Conservation (phyloP, 2,113 vertebrate species). For the Misgurnus mizolepis region DNA sequence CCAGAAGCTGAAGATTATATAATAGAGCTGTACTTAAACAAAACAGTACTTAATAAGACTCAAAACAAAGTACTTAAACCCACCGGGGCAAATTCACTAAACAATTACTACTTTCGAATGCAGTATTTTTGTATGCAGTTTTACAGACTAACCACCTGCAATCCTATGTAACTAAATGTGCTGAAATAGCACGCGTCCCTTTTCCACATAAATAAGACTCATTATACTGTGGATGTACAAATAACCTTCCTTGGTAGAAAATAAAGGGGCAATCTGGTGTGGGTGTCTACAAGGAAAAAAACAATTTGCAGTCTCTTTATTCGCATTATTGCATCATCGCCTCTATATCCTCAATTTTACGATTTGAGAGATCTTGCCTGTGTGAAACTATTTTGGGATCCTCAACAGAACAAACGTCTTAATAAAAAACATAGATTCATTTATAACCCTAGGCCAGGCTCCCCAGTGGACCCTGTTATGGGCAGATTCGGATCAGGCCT, state of each 20-base stretch:
- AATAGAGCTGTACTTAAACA: background rate
- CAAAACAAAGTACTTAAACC: background rate
- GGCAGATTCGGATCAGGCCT: slow-evolving; percentile 36
- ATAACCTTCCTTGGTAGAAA: no score
- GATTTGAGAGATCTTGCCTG: slow-evolving; percentile 29
- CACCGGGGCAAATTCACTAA: background rate
- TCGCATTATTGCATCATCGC: background rate
- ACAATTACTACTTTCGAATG: no score
- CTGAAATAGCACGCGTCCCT: no score
- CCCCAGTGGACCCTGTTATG: slow-evolving; percentile 40
- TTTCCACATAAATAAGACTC: no score
- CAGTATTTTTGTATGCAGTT: no score
- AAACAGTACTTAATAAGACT: background rate
- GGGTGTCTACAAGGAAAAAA: background rate
- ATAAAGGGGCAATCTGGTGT: background rate
- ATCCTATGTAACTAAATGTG: no score
- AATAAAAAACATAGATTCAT: slow-evolving; percentile 50
- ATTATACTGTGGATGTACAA: no score
- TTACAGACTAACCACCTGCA: no score
- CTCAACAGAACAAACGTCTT: slow-evolving; percentile 38
- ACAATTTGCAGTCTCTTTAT: background rate
- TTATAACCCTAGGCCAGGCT: slow-evolving; percentile 32
- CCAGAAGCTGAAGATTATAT: background rate
- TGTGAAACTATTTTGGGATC: slow-evolving; percentile 39
- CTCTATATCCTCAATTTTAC: slow-evolving; percentile 12